Evolutionary conservation across 2,113 vertebrate genomes (phyloP), one percentile per base, ranked within the genome.

Genomic region (Syrrhaptes paradoxus): DNA sequence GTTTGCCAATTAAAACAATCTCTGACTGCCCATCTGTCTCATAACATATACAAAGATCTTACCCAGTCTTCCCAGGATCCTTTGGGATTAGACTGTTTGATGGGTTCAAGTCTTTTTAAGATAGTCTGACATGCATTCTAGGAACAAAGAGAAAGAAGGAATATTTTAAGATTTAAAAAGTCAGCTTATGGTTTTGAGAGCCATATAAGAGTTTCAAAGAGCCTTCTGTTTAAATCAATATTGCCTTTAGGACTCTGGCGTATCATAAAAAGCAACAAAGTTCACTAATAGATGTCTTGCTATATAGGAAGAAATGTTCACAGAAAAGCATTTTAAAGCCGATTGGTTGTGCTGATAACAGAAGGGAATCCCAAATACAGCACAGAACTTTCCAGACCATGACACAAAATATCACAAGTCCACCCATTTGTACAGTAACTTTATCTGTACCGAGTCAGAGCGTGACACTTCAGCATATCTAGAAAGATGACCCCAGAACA

Each of bases 21-120:
- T 65, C 58, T 70, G 38, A 38, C 28, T 12, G 18, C 26, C 49
- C 70, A 32, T 7, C 77, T 87, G 75, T 54, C 41, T 89, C 15
- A 2, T 4, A 3, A 71, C 59, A 63, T 21, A 46, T 15, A 65
- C 76, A 93, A 81, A 73, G 41, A 85, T 31, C 98, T 98, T 96
- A 99, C 99, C 99, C 99, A 99, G 46, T 98, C 97, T 85, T 99
- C 98, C 99, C 99, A 99, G 77, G 97, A 96, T 78, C 98, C 99
- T 58, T 92, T 95, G 15, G 99, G 99, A 62, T 99, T 99, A 70
- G 97, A 96, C 61, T 76, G 92, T 96, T 98, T 99, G 97, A 98
- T 99, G 1, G 98, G 98, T 31, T 99, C 96, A 77, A 99, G 97
- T 49, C 99, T 98, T 83, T 98, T 87, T 59, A 98, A 57, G 63